Evolutionary conservation across 2,113 vertebrate species (phyloP), one percentile per base, ranked within the genome.

Genomic region (Clinocottus analis): DNA sequence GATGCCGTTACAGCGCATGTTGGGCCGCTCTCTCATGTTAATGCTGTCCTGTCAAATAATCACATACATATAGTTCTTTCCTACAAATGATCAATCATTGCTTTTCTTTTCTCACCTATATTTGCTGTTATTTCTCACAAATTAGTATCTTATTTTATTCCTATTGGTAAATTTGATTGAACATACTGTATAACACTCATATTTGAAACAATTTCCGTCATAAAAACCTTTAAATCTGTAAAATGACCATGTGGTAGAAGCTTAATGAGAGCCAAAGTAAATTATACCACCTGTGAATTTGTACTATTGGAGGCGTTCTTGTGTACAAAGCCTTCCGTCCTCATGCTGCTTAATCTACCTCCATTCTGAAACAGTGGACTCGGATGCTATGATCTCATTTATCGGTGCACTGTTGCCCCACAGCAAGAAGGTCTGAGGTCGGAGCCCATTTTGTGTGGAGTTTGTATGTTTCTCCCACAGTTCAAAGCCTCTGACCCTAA

Each of bases 331-430:
- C 25, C 10, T 59, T 4, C 25, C 31, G 35, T 14, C 8, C 12
- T 65, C 59, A 47, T 31, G 53, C 53, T 67, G 63, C 33, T 39
- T 71, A 39, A 66, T 66, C 80, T 47, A 56, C n/a, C 29, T 65
- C 58, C 27, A 8, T 29, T n/a, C n/a, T n/a, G n/a, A n/a, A n/a
- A n/a, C n/a, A n/a, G n/a, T n/a, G n/a, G n/a, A n/a, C n/a, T 12
- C 8, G 39, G 17, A 63, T 53, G 62, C 31, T 49, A 4, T 31
- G 5, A 13, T 33, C 37, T 43, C 27, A 58, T 51, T 25, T 23
- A 55, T 72, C 35, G 33, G 62, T 51, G n/a, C 11, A 11, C n/a
- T 29, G 10, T 51, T 4, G 2, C 60, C 39, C 68, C 41, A 69
- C 53, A 43, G 64, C 41, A 31, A 41, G 29, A 41, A 8, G 19